phyloP scores from a whole-genome alignment of 2,888 invertebrate species.

The Caenorhabditis sp. region DNA sequence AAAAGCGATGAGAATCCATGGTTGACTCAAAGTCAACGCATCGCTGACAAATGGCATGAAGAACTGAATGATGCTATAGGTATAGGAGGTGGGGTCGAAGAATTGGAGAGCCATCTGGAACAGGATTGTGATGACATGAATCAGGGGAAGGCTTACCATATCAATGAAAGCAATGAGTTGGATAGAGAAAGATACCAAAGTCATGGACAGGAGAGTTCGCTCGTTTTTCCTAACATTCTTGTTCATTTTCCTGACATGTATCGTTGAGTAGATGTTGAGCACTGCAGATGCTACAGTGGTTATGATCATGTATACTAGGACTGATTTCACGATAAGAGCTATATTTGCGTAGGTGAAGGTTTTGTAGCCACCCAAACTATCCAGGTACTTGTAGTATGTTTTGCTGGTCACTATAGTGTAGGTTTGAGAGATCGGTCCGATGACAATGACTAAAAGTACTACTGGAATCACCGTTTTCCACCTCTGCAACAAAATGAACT shows the following conservation, averaged over 20 bases:
- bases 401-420: constrained; percentile 11
- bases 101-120: constrained; percentile 15
- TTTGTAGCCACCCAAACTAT: constrained; percentile 8
- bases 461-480: neutral
- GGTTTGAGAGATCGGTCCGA: constrained; percentile 15
- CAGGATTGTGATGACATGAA: neutral
- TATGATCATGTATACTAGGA: constrained; percentile 16
- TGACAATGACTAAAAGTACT: constrained; percentile 1
- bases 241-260: constrained; percentile 9
- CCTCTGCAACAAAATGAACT: neutral
- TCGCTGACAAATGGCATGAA: constrained; percentile 38
- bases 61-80: neutral
- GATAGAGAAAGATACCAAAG: constrained; percentile 21
- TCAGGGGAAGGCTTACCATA: constrained; percentile 7
- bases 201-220: constrained; percentile 18
- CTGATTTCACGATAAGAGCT: constrained; percentile 2
- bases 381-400: constrained; percentile 17
- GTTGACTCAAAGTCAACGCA: constrained; percentile 36
- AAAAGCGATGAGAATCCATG: constrained; percentile 35
- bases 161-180: constrained; percentile 20
- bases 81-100: constrained; percentile 3
- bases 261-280: constrained; percentile 12
- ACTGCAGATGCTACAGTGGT: constrained; percentile 8
- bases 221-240: constrained; percentile 18
- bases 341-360: constrained; percentile 14